Conservation (phyloP, 2,797 vertebrate species). For the Oceanodroma leucorhoa region DNA sequence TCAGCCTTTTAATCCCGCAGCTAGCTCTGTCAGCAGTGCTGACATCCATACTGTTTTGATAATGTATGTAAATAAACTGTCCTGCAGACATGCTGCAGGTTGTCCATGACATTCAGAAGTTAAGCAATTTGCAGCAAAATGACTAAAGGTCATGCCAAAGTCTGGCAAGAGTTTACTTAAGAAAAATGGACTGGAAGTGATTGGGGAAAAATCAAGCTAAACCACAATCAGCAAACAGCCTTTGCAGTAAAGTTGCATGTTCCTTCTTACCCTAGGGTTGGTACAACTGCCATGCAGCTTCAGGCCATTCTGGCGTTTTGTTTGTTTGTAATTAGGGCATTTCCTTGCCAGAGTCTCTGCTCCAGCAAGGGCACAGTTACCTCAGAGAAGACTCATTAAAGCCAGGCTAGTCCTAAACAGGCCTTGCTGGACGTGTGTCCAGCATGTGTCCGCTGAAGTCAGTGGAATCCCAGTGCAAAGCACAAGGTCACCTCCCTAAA, state of each 20-base stretch:
- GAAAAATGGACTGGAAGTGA: neutral
- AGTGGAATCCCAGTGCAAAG: neutral
- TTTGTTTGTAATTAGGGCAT: neutral
- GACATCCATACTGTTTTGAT: neutral
- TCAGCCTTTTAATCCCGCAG: neutral
- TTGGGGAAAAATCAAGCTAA: neutral
- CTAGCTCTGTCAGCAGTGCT: neutral
- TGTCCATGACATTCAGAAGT: neutral
- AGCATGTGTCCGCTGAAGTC: neutral
- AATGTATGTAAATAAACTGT: neutral
- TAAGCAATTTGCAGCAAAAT: neutral
- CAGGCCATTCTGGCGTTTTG: neutral
- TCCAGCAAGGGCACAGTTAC: neutral
- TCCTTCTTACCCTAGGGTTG: neutral
- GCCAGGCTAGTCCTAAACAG: neutral
- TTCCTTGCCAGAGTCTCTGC: neutral
- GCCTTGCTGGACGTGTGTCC: rapidly evolving
- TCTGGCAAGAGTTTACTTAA: neutral
- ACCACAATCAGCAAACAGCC: neutral
- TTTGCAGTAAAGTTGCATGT: neutral
- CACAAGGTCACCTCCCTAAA: neutral
- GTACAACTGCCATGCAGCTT: neutral
- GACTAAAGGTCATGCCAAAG: neutral
- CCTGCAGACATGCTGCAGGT: neutral
- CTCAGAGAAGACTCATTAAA: neutral